Conservation (phyloP, 1,140 invertebrate species). For the Diorhabda elongata region DNA sequence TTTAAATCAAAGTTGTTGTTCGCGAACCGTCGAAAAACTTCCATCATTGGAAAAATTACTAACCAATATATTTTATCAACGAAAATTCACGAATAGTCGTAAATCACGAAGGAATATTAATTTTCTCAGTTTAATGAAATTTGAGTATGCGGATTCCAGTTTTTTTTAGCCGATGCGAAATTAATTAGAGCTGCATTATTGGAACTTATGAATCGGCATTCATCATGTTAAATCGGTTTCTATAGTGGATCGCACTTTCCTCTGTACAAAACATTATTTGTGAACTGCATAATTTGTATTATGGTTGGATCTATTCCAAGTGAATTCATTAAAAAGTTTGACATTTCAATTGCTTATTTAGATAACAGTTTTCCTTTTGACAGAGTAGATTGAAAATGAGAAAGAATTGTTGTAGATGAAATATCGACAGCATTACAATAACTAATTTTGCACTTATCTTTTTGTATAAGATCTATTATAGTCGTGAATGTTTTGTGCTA, state of each 20-base stretch:
- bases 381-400: too few relatives aligned
- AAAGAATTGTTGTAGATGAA: too few relatives aligned
- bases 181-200: slow-evolving; percentile 8
- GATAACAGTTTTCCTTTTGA: too few relatives aligned
- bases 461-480: too few relatives aligned
- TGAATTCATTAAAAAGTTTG: too few relatives aligned
- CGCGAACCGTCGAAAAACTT: slow-evolving; percentile 1
- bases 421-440: too few relatives aligned
- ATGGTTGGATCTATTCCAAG: too few relatives aligned
- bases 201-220: not conserved
- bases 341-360: too few relatives aligned
- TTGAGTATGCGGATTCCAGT: not conserved
- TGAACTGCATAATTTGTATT: too few relatives aligned
- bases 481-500: too few relatives aligned
- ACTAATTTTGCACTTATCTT: too few relatives aligned
- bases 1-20: not conserved
- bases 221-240: not conserved
- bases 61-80: slow-evolving; percentile 4
- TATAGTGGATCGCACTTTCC: not conserved
- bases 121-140: slow-evolving; percentile 7
- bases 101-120: slow-evolving; percentile 4
- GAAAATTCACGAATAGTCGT: not conserved
- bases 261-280: too few relatives aligned
- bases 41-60: slow-evolving; percentile 7
- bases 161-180: not conserved